Conservation (phyloP, 2,888 invertebrate genomes). For the Priapulus caudatus region DNA sequence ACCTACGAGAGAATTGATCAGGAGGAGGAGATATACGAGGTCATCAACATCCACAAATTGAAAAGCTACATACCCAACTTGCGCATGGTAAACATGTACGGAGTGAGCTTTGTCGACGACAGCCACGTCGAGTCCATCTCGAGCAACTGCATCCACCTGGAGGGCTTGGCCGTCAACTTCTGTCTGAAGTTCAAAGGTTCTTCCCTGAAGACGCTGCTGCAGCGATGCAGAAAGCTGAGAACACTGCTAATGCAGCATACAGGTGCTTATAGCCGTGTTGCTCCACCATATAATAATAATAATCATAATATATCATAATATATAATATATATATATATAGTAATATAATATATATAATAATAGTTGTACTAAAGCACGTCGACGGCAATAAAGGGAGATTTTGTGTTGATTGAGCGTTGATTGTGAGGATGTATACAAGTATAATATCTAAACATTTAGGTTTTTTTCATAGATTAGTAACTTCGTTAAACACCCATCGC, state of each 20-base stretch:
- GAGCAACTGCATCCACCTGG: constrained; percentile 80
- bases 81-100: constrained; percentile 91
- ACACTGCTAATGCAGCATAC: constrained; percentile 94
- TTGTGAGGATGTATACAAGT: too few species aligned
- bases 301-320: background rate
- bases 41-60: constrained; percentile 95
- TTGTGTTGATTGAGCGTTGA: too few species aligned
- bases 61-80: constrained; percentile 96
- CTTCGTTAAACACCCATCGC: too few species aligned
- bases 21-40: constrained; percentile 98
- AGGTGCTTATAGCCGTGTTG: constrained; percentile 48
- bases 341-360: background rate
- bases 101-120: constrained; percentile 96
- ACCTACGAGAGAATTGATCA: constrained; percentile 96
- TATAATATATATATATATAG: background rate
- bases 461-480: too few species aligned
- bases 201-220: constrained; percentile 82
- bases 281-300: background rate
- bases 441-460: too few species aligned
- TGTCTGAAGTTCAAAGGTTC: constrained; percentile 94
- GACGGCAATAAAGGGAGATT: too few species aligned
- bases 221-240: constrained; percentile 76
- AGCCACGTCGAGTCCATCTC: constrained; percentile 92
- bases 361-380: background rate
- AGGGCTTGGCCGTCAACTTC: constrained; percentile 91